Base-by-base conservation (phyloP, 2,113 vertebrate genomes). In the Sceloporus tristichus region DNA sequence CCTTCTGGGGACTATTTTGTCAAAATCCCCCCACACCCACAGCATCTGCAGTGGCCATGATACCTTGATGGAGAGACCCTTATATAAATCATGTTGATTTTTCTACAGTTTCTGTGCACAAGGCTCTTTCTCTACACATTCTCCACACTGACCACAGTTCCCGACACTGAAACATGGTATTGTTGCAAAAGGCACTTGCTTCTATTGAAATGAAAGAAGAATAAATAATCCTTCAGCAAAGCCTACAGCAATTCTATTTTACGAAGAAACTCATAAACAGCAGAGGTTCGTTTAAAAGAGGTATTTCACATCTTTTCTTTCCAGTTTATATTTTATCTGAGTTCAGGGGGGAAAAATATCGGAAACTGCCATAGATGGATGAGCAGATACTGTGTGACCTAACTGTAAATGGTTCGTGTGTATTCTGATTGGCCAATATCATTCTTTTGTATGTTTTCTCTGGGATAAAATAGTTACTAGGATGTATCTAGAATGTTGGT, bases 91-190 rank as follows among this genome's bases (percentile, higher is more conserved):
- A n/a, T 21, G 11, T 53, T 66, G 11, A 5, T 34, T 27, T 29
- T 18, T 40, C 56, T 66, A 66, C 77, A 25, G 40, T 77, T 2
- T 21, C 82, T 75, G 34, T 5, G 38, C 23, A 83, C 19, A 85
- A 70, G 78, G 23, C 56, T 88, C 87, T 91, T 73, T 68, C 54
- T 54, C 42, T 56, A 29, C 48, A 71, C 38, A 56, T 38, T 90
- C 84, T 89, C 81, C 88, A 90, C 89, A 91, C 82, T 91, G 48
- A 62, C 62, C 87, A 68, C 40, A 27, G 48, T 66, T 62, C 29
- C n/a, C 14, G 21, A 80, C 70, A 87, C 29, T 9, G 48, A 27
- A 86, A 77, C 54, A 87, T 16, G 18, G 27, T 42, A 77, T 70
- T 27, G 59, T 34, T 66, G 13, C 42, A 54, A 82, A 83, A 5